Evolutionary conservation across 2,113 vertebrate genomes (phyloP), one percentile per base, ranked within the genome.

Genomic region (Mormyrus iriodes): DNA sequence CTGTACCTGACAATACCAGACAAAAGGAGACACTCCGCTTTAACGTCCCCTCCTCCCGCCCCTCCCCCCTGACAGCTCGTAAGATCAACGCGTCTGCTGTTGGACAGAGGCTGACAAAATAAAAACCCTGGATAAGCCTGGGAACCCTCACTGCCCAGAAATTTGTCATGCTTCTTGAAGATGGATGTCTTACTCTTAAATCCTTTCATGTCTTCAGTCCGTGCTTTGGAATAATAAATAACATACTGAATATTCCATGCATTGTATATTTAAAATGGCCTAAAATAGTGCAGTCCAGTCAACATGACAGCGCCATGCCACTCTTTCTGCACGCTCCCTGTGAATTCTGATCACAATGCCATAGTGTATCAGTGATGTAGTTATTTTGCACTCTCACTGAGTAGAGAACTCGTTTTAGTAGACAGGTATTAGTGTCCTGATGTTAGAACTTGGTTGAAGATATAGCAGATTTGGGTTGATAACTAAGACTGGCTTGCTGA

Each of bases 1-100:
- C 88, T 35, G 88, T 46, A 79, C 49, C 88, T 82, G 88, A 88
- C 88, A 82, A 52, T 35, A 8, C 27, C 27, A n/a, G 65, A 69
- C 21, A 61, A 79, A 21, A 82, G 88, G 8, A 76, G 65, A 27
- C 44, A 69, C 31, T 49, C 65, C 46, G 5, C 65, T n/a, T 48
- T 35, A 55, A 49, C 44, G 7, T 73, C 42, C 0, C 42, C 52
- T 88, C 58, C 42, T 10, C 35, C 39, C 19, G 2, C 17, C 42
- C 76, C 76, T 10, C 17, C 73, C 73, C 73, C 31, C 3, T 19
- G 76, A 44, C 31, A 82, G 76, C 76, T 24, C 5, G 17, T 42
- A 88, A 82, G 35, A 39, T 82, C 39, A 19, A 27, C 76, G 44
- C 39, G 76, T 44, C 39, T 35, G 86, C 86, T 48, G 61, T 58